Conservation (phyloP, 2,113 vertebrate genomes). For the Strix aluco region DNA sequence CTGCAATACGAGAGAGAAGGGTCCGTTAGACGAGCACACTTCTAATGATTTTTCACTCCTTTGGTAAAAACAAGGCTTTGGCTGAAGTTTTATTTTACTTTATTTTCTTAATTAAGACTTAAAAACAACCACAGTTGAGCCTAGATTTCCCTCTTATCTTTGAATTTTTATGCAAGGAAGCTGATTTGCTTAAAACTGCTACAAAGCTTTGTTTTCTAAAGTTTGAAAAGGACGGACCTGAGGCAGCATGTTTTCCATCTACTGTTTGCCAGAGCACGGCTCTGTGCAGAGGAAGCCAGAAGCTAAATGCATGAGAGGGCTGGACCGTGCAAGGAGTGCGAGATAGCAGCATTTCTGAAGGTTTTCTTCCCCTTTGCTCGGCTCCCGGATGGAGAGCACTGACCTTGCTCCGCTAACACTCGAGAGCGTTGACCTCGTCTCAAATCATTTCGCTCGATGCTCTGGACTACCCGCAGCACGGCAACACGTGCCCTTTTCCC, state of each 20-base stretch:
- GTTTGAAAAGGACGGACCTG: neutral
- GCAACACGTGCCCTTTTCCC: neutral
- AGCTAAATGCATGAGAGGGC: accelerated
- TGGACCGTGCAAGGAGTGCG: accelerated
- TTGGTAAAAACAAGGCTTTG: neutral
- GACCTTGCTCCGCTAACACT: neutral
- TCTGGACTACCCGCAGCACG: neutral
- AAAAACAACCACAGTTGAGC: neutral
- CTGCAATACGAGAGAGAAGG: constrained; percentile 52
- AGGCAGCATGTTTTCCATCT: neutral
- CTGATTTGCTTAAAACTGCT: neutral
- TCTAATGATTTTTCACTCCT: neutral
- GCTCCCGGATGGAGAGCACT: neutral
- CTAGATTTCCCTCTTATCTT: neutral
- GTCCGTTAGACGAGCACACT: neutral
- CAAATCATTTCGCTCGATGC: neutral
- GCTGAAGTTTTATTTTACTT: neutral
- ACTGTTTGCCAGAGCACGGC: neutral
- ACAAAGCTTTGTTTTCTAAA: neutral
- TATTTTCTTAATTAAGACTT: neutral
- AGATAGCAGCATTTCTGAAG: neutral
- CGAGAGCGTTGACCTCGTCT: neutral
- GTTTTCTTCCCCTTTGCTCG: neutral
- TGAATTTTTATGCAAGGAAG: neutral
- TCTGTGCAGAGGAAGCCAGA: no score